Evolutionary conservation across 2,113 vertebrate genomes (phyloP), one percentile per base, ranked within the genome.

Genomic region (Rhegmatorhina hoffmannsi): DNA sequence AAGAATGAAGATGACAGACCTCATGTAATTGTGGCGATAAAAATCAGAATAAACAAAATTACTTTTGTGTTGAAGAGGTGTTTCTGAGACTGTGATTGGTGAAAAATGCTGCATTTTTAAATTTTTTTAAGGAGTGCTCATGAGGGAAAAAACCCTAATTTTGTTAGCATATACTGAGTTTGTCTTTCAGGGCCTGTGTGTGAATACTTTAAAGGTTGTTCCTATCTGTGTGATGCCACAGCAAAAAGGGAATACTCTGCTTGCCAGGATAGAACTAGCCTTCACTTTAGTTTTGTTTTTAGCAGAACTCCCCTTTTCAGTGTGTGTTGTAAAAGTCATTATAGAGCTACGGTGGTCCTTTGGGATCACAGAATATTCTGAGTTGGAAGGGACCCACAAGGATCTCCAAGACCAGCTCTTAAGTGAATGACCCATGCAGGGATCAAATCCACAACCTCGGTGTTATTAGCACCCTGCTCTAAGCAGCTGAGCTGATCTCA

Each of bases 21-120:
- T 84, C 17, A 2, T 6, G 0, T 92, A 93, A 80, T 69, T 29
- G 9, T 70, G 60, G 68, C 46, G 68, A 89, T 96, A 31, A 88
- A 88, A 90, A 93, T 92, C 64, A 68, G 25, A 66, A 56, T 44
- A 86, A 95, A 72, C 52, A 78, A 49, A 89, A 73, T 72, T 46
- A 40, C 10, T 33, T 56, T 9, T 59, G n/a, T 80, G 17, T 75
- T 92, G 5, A 10, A 46, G 69, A 89, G 73, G 28, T 53, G 29
- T 47, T 82, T 85, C 53, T 90, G 63, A 67, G 25, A 49, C 10
- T 0, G 0, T 13, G 13, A 73, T 92, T 68, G 28, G 17, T 1
- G 2, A 69, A 73, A 87, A 33, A 21, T 31, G 2, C 55, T 31
- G 2, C 55, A 3, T 10, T 33, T n/a, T 46, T 23, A 31, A 23